Base-by-base conservation (phyloP, 2,113 vertebrate species). In the Bungarus multicinctus region DNA sequence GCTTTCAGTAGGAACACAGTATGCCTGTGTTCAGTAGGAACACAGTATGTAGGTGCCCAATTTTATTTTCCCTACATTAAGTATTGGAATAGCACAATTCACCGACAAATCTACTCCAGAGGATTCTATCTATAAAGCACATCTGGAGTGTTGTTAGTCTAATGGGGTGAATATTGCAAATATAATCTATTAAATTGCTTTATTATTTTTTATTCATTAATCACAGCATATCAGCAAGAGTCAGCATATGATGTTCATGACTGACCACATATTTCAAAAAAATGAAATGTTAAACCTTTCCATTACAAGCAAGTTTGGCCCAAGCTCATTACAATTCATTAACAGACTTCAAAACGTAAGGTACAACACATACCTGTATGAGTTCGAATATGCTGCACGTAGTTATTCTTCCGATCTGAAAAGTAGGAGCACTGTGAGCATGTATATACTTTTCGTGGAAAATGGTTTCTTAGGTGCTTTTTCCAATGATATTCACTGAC, bases 401-500 rank as follows among this genome's bases (percentile, higher is more conserved):
- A 99, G 97, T 99, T 99, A 96, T 99, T 99, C 96, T 99, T 99
- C 93, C 99, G 98, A 97, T 99, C 99, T 0, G 99, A 99, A 97
- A 99, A 99, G 96, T 99, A 99, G 94, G 98, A 99, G 93, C 99
- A 99, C 89, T 99, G 98, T 87, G 98, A 98, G 95, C 99, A 99
- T 12, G 99, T 99, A 97, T 99, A 99, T 9, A 99, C 98, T 95
- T 99, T 99, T 95, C 99, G 98, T 90, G 99, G 99, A 95, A 99
- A 99, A 96, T 99, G 99, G 94, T 99, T 99, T 94, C 99, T 98
- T 94, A 99, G 97, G 96, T 99, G 99, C 96, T 99, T 99, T 97
- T 99, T 99, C 99, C 99, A 99, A 97, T 99, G 99, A 94, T 99
- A 99, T 95, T 99, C 99, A 91, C 99, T 99, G 91, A 99, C 98